These are phyloP conservation scores for Cuniculus paca DNA, from an alignment of 2,797 vertebrate species.

Conservation along the genomic window DNA sequence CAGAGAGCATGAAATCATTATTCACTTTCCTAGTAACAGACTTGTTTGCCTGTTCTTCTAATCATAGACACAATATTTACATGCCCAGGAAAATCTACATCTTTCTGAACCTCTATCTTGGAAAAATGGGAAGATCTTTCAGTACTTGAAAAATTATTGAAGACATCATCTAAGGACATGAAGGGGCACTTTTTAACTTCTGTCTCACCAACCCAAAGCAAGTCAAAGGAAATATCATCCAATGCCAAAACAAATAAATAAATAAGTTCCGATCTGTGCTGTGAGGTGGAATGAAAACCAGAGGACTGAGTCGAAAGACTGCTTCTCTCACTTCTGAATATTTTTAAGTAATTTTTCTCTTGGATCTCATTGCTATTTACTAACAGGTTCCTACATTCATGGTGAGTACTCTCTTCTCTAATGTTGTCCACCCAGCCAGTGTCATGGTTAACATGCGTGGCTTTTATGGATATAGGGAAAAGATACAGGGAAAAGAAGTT, in stretches of 20 bases:
- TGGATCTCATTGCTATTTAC: neutral
- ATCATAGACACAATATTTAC: conserved; percentile 1
- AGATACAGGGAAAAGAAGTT: too few species aligned
- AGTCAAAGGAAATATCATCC: neutral
- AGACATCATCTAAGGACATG: neutral
- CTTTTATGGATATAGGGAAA: neutral
- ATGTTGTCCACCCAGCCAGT: neutral
- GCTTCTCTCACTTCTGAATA: neutral
- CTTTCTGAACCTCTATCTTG: neutral
- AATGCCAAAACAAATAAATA: conserved; percentile 6
- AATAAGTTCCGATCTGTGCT: neutral
- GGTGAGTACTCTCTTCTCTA: neutral
- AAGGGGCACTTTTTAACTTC: neutral
- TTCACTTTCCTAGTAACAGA: conserved; percentile 11
- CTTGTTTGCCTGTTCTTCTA: neutral
- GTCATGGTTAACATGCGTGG: neutral
- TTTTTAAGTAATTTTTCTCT: conserved; percentile 12
- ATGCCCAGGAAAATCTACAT: neutral
- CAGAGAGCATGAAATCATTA: conserved; percentile 28
- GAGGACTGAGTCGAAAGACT: neutral
- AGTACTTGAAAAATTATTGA: neutral
- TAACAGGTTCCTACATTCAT: neutral
- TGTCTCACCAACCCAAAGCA: conserved; percentile 15
- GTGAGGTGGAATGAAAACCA: neutral
- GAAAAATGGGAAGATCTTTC: conserved; percentile 15